A percentile compares a stretch with the other conserved stretches of the same genome.
These are phyloP conservation scores for Bembecia ichneumoniformis DNA, from an alignment of 2,888 invertebrate species.

Conservation along the genomic window DNA sequence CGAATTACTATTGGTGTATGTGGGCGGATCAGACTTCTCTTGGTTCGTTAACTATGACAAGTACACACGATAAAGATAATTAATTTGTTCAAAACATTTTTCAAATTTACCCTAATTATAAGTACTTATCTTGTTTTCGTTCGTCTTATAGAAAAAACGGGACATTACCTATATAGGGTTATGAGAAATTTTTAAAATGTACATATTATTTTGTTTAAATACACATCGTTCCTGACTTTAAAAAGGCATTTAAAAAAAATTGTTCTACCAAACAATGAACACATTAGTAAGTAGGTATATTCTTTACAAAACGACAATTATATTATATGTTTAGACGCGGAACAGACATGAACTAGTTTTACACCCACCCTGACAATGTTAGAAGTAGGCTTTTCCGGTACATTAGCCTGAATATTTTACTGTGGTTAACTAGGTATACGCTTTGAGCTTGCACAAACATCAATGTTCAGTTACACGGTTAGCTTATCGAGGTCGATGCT, in stretches of 20 bases:
- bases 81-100: not conserved
- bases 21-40: slow-evolving; percentile 29
- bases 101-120: too few species aligned
- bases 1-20: slow-evolving; percentile 18
- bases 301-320: too few species aligned
- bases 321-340: slow-evolving; percentile 6
- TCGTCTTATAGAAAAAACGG: too few species aligned
- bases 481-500: not conserved
- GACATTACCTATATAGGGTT: too few species aligned
- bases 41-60: slow-evolving; percentile 1
- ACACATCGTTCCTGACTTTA: too few species aligned
- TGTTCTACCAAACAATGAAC: too few species aligned
- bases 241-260: too few species aligned
- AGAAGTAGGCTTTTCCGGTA: slow-evolving; percentile 5
- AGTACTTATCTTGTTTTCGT: too few species aligned
- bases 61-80: not conserved
- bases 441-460: not conserved
- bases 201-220: too few species aligned
- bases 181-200: too few species aligned
- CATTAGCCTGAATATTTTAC: slow-evolving; percentile 8
- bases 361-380: slow-evolving; percentile 8
- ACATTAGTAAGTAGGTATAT: too few species aligned
- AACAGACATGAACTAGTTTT: slow-evolving; percentile 19
- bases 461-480: not conserved
- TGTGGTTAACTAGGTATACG: not conserved